Base-by-base conservation (phyloP, 2,888 invertebrate genomes). In the Sussaba pulchella region DNA sequence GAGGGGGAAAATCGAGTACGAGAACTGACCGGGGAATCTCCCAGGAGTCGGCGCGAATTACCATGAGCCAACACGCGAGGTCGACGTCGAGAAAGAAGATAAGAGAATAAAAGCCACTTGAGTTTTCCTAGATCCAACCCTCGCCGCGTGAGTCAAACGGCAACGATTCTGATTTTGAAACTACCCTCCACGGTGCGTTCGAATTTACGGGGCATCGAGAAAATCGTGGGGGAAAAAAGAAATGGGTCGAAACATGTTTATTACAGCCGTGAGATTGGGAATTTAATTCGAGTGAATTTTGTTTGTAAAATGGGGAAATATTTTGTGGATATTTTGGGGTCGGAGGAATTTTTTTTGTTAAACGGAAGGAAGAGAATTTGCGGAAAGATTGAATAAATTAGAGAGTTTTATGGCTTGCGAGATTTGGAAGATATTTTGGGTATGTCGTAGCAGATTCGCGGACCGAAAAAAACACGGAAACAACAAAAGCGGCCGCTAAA, bases 21-120 rank as follows among this genome's bases (percentile, higher is more conserved):
- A 84, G 31, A 31, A 6, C 88, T 89, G 89, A 88, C 89, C 90
- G 87, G 86, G 84, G 83, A 88, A n/a, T n/a, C 86, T 88, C 88
- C 31, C 4, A 31, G 87, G 85, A 88, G 88, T 87, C 84, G 75
- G 82, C 82, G 80, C 61, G 78, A 88, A 92, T 92, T 92, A 91
- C 90, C 92, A 92, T 92, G 89, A 85, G 86, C 78, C 81, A 84
- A 87, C 90, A 91, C 92, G 91, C 92, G 85, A 89, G 85, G 84
- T 86, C 86, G 85, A 89, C 89, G 90, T 90, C 87, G 87, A 88
- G 88, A 87, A 91, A 90, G 86, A 86, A 89, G 91, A 91, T 91
- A 91, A 91, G 89, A 84, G 76, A 82, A 82, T 78, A 5, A 81
- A 83, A 71, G 78, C n/a, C 67, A 73, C 50, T 70, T 54, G 63